Evolutionary conservation across 2,888 invertebrate species (phyloP), one percentile per base, ranked within the genome.

Genomic region (Myathropa florea): DNA sequence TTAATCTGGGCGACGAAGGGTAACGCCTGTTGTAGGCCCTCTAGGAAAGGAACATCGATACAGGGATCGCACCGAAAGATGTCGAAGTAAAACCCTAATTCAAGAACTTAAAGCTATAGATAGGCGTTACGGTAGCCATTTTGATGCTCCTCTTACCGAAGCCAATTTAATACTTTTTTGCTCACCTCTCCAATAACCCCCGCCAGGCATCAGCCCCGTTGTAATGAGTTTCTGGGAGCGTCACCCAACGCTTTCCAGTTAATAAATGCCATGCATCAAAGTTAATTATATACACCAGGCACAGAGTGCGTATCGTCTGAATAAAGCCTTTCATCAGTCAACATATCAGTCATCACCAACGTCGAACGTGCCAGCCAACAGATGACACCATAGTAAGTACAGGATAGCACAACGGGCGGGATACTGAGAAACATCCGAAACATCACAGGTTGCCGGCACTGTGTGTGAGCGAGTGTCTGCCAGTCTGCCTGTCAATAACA

Each of bases 311-410:
- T 55, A 28, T 28, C 26, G 46, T 18, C 28, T 55, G 67, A 68
- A 46, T 55, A 75, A 64, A 75, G 33, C 65, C 64, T 82, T 82
- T 82, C 76, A 82, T 71, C 71, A 82, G 82, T 76, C 82, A 82
- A 82, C 68, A 70, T 65, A 82, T 70, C 80, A 75, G 75, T 75
- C 80, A 63, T 67, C 80, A 61, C 26, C 73, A 61, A 46, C 46
- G 18, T 64, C 28, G 53, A 60, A 26, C 60, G 28, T 60, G 26
- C 60, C 26, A 60, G 28, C 60, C 24, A 60, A 28, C 26, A 28
- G 14, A 60, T 60, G 60, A n/a, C 60, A 14, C n/a, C 60, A 9
- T 28, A 12, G 12, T 26, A 28, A 60, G 60, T 26, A 28, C 60
- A 60, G 3, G 9, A 26, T 18, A 14, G 28, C 60, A 60, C 28